These are phyloP conservation scores for Drosophila ficusphila DNA, from an alignment of 1,140 invertebrate species.

Conservation along the genomic window DNA sequence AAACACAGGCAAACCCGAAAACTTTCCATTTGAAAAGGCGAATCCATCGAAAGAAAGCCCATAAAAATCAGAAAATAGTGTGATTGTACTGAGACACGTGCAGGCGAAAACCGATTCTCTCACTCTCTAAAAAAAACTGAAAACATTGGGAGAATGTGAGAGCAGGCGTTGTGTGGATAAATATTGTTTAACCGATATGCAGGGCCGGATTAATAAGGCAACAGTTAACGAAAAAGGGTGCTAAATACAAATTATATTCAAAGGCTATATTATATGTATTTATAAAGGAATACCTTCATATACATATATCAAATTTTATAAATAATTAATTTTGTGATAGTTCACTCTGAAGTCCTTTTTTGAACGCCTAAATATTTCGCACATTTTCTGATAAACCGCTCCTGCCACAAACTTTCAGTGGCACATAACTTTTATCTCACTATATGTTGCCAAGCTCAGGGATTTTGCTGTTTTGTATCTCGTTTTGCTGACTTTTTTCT, in stretches of 20 bases:
- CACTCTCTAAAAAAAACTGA: neutral
- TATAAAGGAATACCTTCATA: neutral
- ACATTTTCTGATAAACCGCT: constrained; percentile 8
- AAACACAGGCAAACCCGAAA: constrained; percentile 29
- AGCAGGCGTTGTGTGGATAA: constrained; percentile 28
- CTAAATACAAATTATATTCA: neutral
- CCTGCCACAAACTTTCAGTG: constrained; percentile 16
- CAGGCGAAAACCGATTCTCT: constrained; percentile 20
- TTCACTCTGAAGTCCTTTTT: too few relatives aligned
- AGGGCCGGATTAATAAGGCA: constrained; percentile 9
- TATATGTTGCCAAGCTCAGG: constrained; percentile 29
- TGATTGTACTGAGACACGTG: constrained; percentile 33
- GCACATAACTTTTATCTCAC: constrained; percentile 40
- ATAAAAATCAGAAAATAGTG: constrained; percentile 44
- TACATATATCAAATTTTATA: too few relatives aligned
- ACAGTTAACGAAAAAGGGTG: too few relatives aligned
- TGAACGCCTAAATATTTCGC: neutral
- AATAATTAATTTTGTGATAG: too few relatives aligned
- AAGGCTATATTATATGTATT: too few relatives aligned
- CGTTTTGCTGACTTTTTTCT: constrained; percentile 2
- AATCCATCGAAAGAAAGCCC: constrained; percentile 40
- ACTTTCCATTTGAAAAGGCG: constrained; percentile 67
- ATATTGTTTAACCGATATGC: constrained; percentile 44
- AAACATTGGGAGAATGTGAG: constrained; percentile 9
- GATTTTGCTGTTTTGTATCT: constrained; percentile 32